phyloP scores from a whole-genome alignment of 2,113 vertebrate genomes.

The Willisornis vidua region DNA sequence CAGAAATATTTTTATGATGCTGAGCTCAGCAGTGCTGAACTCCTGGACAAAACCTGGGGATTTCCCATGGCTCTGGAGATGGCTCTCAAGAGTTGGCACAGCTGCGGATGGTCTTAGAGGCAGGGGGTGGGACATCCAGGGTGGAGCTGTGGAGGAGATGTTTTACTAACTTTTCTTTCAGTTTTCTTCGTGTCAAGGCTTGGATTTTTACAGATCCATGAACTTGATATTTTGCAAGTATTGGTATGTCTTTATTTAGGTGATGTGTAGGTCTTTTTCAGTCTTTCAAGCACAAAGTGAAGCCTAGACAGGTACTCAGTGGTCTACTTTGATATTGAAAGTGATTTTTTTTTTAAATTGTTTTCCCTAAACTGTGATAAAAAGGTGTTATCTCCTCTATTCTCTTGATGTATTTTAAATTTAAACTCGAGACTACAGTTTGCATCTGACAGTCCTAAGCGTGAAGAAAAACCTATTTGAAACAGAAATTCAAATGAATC shows the following conservation, averaged over 20 bases:
- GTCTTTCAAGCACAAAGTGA: slow-evolving; percentile 29
- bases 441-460: slow-evolving; percentile 52
- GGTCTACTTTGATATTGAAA: slow-evolving; percentile 54
- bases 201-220: background rate
- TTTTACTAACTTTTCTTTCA: background rate
- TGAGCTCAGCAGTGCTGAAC: background rate
- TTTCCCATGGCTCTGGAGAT: background rate
- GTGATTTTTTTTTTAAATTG: slow-evolving; percentile 8
- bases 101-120: background rate
- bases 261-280: slow-evolving; percentile 6
- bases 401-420: slow-evolving; percentile 61
- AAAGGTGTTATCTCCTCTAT: slow-evolving; percentile 52
- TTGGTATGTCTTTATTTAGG: background rate
- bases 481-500: slow-evolving; percentile 61
- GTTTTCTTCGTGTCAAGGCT: background rate
- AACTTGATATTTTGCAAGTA: background rate
- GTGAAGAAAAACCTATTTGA: slow-evolving; percentile 56
- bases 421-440: background rate
- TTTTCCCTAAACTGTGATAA: slow-evolving; percentile 62
- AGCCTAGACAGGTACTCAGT: slow-evolving; percentile 10
- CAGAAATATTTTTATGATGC: background rate
- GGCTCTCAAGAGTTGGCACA: background rate
- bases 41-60: background rate
- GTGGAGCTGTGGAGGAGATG: background rate
- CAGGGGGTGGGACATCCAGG: background rate